Evolutionary conservation across 2,113 vertebrate species (phyloP), one percentile per base, ranked within the genome.

Genomic region (Erythrocercus mccallii): DNA sequence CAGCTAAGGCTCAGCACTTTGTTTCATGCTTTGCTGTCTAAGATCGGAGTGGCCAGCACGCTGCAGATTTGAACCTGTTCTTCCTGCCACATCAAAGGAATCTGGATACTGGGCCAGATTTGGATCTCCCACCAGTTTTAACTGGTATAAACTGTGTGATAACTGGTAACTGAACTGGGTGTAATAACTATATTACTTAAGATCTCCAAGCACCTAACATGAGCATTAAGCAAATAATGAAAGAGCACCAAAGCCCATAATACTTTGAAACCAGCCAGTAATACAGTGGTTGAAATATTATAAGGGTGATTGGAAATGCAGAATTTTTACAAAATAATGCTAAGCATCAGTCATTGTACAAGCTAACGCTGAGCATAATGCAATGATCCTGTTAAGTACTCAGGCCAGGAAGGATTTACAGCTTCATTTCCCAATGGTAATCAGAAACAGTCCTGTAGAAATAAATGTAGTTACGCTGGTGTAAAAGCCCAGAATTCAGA

Each of bases 1-100:
- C 92, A 77, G 3, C 58, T 87, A 7, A 65, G 91, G 70, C 90
- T 94, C 78, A 92, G 94, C 81, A 58, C 70, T 84, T 51, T 6
- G 78, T 23, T 35, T 68, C 77, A 70, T 77, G 90, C 81, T 77
- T 45, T 35, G 53, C 89, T 94, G n/a, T 44, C 45, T 57, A 4
- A 82, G 70, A 30, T 30, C 37, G 71, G 70, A 90, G 89, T 22
- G 90, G 74, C 56, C 81, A 90, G 62, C 50, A 37, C 11, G 8
- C 78, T 86, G 79, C 87, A 92, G 68, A 91, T 86, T 72, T 94
- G 74, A 96, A 93, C 87, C 82, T 94, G 84, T 58, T 92, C 74
- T 65, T 94, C 74, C 71, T 17, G 54, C 85, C 58, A 94, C 92
- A 82, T 80, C 62, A 92, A 80, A 95, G 54, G 22, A 69, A 30